Base-by-base conservation (phyloP, 2,797 vertebrate genomes). In the Sebastes diploproa region DNA sequence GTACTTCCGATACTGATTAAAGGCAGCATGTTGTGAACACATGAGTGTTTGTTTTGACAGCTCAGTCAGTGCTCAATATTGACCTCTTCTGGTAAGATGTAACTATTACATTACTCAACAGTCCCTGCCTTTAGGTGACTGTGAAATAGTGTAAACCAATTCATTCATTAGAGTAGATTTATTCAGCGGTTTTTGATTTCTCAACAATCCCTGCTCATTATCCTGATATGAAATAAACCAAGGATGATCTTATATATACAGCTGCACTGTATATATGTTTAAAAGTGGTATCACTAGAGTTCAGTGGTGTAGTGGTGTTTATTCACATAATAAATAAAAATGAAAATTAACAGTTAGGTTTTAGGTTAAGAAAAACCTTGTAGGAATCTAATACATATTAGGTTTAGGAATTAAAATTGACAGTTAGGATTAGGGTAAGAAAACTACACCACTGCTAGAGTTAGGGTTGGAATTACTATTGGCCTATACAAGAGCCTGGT, bases 31-130 rank as follows among this genome's bases (percentile, higher is more conserved):
- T 36, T 36, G 34, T 36, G 34, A 36, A 13, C 34, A 13, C 34
- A 75, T 10, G 12, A 0, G 3, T 29, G 62, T 78, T 89, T 85
- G 63, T 73, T 69, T 59, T 64, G 74, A 52, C 62, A 72, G 30
- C 27, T 55, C 36, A 61, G 64, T 14, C 8, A 12, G 13, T 30
- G 23, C 74, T 81, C 72, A 76, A 30, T 72, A 13, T 16, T 6
- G 78, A 56, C 82, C 72, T 70, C 78, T 14, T 46, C 61, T 80
- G 83, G 81, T 73, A 2, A 50, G 4, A 68, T 68, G 22, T 20
- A 23, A 25, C 2, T 23, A 81, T n/a, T 81, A 32, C 82, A 74
- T 50, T 25, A 69, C 2, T 27, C 2, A 9, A 30, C 27, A 16
- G 14, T 32, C 56, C 0, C 14, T 32, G 23, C 7, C 34, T 52